phyloP scores from a whole-genome alignment of 2,113 vertebrate species.

The Scatophagus argus region DNA sequence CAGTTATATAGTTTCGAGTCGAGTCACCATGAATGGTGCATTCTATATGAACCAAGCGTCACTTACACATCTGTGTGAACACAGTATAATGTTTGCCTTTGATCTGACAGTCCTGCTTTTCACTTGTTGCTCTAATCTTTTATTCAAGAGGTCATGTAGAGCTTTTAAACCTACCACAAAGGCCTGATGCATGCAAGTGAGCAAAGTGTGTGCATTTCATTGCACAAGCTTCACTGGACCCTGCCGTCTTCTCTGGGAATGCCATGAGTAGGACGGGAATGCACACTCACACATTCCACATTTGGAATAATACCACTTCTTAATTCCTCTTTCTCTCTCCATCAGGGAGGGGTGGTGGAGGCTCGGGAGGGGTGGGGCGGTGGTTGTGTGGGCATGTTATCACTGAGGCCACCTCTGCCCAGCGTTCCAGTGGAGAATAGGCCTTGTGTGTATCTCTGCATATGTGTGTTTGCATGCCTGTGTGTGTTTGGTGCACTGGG shows the following conservation, averaged over 20 bases:
- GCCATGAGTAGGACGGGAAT: conserved; percentile 76
- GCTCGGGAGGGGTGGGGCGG: conserved; percentile 17
- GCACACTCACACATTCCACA: conserved; percentile 77
- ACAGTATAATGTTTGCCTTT: conserved; percentile 14
- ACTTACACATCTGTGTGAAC: conserved; percentile 15
- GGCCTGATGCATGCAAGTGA: conserved; percentile 22
- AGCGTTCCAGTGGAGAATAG: conserved; percentile 78
- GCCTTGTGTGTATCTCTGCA: conserved; percentile 69
- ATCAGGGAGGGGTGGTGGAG: conserved; percentile 20
- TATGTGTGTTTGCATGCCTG: conserved; percentile 34
- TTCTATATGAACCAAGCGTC: conserved; percentile 23
- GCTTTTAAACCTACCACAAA: conserved; percentile 33
- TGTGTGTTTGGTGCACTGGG: conserved; percentile 57
- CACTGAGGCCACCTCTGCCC: conserved; percentile 80
- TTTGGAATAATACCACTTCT: conserved; percentile 66
- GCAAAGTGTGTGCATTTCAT: conserved; percentile 37
- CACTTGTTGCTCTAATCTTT: conserved; percentile 59
- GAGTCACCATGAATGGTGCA: conserved; percentile 17
- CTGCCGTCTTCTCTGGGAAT: conserved; percentile 73
- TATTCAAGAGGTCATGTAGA: conserved; percentile 47
- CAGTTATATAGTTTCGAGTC: neutral
- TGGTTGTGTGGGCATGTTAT: conserved; percentile 73
- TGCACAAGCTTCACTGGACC: too few species aligned
- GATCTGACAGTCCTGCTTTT: conserved; percentile 33
- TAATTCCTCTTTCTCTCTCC: conserved; percentile 47